These are phyloP conservation scores for Brachionus rotundiformis DNA, from an alignment of 1,140 invertebrate genomes.

Conservation along the genomic window DNA sequence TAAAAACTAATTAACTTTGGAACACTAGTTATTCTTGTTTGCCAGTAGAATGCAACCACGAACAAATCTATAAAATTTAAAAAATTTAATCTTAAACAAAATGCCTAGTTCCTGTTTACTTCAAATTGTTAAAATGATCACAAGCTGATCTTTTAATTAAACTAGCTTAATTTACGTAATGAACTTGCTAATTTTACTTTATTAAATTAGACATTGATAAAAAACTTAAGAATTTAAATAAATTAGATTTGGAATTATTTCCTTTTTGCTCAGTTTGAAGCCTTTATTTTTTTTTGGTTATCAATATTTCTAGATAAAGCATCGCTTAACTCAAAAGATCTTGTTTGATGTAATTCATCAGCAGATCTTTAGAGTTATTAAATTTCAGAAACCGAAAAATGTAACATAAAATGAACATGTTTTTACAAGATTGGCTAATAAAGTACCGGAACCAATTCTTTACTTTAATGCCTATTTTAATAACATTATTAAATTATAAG, in stretches of 20 bases:
- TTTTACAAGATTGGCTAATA: neutral
- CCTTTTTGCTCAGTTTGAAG: neutral
- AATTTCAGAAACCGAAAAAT: slow-evolving; percentile 3
- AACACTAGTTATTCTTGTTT: neutral
- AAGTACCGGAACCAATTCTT: slow-evolving; percentile 36
- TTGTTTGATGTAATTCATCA: slow-evolving; percentile 5
- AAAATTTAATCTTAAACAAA: slow-evolving; percentile 35
- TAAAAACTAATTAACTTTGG: slow-evolving; percentile 39
- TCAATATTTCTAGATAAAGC: slow-evolving; percentile 3
- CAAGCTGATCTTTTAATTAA: slow-evolving; percentile 43
- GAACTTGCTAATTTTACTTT: neutral
- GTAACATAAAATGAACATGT: neutral
- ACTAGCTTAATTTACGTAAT: slow-evolving; percentile 2
- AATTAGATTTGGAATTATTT: slow-evolving; percentile 1
- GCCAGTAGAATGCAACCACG: neutral
- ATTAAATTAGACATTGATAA: neutral
- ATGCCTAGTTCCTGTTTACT: neutral
- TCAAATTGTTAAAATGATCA: neutral
- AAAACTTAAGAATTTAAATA: neutral
- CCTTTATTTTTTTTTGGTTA: slow-evolving; percentile 2
- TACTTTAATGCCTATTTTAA: neutral
- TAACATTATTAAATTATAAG: slow-evolving; percentile 11
- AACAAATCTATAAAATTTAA: slow-evolving; percentile 16
- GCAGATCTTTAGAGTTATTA: slow-evolving; percentile 7
- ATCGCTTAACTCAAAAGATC: neutral